Conservation (phyloP, 2,888 invertebrate species). For the Amphipyra berbera region DNA sequence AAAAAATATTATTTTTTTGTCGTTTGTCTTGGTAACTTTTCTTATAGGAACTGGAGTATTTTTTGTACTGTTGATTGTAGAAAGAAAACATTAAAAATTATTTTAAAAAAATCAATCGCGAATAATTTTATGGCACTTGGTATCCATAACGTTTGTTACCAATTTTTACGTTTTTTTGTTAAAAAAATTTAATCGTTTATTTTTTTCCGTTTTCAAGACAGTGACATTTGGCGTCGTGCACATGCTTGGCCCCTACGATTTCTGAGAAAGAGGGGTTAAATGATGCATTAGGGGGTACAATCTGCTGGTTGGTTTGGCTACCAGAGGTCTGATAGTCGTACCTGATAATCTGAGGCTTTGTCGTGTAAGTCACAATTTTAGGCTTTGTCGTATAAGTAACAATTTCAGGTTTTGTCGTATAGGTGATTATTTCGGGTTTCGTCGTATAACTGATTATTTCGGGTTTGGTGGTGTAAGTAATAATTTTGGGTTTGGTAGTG, state of each 20-base stretch:
- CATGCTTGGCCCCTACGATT: constrained; percentile 71
- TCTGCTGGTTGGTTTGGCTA: constrained; percentile 79
- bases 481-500: constrained; percentile 69
- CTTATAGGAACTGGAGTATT: constrained; percentile 69
- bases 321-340: constrained; percentile 80
- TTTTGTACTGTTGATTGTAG: constrained; percentile 59
- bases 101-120: constrained; percentile 21
- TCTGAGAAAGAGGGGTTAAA: constrained; percentile 79
- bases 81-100: background rate
- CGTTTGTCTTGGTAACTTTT: constrained; percentile 57
- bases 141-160: constrained; percentile 56
- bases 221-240: constrained; percentile 80
- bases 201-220: constrained; percentile 80
- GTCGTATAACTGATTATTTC: constrained; percentile 74
- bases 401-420: constrained; percentile 71
- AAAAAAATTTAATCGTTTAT: constrained; percentile 42
- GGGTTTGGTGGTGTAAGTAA: constrained; percentile 78
- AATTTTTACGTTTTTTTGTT: constrained; percentile 38
- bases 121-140: constrained; percentile 76
- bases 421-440: constrained; percentile 72
- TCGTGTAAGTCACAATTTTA: constrained; percentile 69
- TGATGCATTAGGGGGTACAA: constrained; percentile 77
- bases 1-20: constrained; percentile 22
- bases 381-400: constrained; percentile 71
- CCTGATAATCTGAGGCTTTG: constrained; percentile 75